Evolutionary conservation across 2,888 invertebrate genomes (phyloP).

Genomic region (Scaeva pyrastri): DNA sequence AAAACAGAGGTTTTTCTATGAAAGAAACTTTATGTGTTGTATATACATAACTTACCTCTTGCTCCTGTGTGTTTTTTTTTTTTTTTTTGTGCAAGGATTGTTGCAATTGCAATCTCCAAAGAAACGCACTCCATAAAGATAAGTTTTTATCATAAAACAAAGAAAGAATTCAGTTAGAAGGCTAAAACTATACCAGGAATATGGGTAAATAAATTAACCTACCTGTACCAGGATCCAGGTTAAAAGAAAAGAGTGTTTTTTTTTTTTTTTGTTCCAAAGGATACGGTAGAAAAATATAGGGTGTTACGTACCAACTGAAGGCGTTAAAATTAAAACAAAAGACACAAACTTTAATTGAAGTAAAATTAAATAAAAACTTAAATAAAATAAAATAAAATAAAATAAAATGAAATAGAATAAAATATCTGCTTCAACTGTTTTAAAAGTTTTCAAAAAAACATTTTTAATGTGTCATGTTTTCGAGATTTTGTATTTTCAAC

Average conservation of each 20-base stretch:
- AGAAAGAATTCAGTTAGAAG: background rate
- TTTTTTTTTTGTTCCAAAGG: background rate
- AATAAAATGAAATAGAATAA: background rate
- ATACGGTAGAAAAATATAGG: background rate
- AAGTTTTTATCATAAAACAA: background rate
- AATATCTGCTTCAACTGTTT: no score
- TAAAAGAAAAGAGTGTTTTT: background rate
- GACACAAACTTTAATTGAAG: no score
- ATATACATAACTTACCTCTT: no score
- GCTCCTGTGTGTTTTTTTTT: background rate
- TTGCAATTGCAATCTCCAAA: conserved; percentile 5
- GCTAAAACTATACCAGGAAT: conserved; percentile 49
- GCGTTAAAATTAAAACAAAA: no score
- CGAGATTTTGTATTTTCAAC: no score
- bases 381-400: background rate
- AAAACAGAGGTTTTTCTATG: background rate
- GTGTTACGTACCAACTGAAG: no score
- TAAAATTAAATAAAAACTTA: background rate
- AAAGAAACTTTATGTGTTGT: no score
- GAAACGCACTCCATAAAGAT: background rate
- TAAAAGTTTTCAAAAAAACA: no score
- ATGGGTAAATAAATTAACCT: conserved; percentile 43
- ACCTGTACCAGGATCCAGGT: conserved; percentile 11
- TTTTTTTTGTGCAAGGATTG: background rate
- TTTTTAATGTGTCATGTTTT: no score